Evolutionary conservation across 2,888 invertebrate genomes (phyloP).

Genomic region (Clivina fossor): DNA sequence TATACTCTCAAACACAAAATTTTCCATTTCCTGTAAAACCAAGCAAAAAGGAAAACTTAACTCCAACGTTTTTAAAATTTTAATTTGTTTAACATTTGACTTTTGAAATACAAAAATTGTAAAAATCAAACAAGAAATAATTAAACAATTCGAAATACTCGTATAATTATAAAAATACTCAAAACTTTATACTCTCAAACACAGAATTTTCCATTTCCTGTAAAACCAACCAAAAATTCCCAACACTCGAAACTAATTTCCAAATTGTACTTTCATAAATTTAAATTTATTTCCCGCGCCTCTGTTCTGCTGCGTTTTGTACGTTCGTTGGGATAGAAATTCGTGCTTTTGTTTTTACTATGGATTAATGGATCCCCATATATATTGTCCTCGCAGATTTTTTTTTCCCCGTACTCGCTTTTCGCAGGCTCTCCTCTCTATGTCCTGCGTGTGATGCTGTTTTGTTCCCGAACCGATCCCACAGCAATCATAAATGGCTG

Average conservation of each 20-base stretch:
- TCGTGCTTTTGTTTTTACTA: constrained; percentile 41
- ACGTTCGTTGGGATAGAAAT: too few relatives aligned
- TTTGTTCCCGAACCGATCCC: constrained; percentile 17
- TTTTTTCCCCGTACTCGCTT: constrained; percentile 1
- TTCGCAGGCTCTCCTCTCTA: too few relatives aligned
- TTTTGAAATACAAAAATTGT: too few relatives aligned
- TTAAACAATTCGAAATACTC: too few relatives aligned
- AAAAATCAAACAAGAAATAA: too few relatives aligned
- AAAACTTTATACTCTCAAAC: too few relatives aligned
- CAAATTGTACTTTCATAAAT: constrained; percentile 42
- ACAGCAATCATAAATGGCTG: constrained; percentile 29
- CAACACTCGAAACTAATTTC: constrained; percentile 37
- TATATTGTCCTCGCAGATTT: constrained; percentile 37
- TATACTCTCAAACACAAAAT: too few relatives aligned
- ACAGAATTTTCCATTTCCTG: not conserved
- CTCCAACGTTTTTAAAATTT: too few relatives aligned
- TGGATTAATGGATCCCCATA: constrained; percentile 40
- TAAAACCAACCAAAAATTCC: constrained; percentile 10
- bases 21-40: not conserved
- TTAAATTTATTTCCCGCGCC: constrained; percentile 40
- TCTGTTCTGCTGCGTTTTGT: constrained; percentile 37
- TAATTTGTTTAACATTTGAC: too few relatives aligned
- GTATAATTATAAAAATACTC: too few relatives aligned
- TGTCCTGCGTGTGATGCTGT: constrained; percentile 5
- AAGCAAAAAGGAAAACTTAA: too few relatives aligned